Conservation (phyloP, 2,797 vertebrate genomes). For the Centroberyx gerrardi region DNA sequence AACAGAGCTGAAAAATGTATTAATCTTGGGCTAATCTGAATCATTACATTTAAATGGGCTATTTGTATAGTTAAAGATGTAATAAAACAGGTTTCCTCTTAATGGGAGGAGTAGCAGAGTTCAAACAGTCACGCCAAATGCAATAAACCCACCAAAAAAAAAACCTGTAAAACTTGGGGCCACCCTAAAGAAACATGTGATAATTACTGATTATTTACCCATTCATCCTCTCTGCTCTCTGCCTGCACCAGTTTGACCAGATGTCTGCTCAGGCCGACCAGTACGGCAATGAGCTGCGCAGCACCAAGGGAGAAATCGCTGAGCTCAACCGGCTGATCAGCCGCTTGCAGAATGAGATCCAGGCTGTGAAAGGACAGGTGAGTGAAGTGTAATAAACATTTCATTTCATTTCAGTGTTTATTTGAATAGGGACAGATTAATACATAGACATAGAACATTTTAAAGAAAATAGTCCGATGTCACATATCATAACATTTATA, state of each 20-base stretch:
- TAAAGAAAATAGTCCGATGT: no score
- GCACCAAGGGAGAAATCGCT: constrained; percentile 72
- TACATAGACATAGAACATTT: no score
- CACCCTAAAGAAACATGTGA: background rate
- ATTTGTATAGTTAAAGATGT: background rate
- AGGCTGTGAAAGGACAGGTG: constrained; percentile 73
- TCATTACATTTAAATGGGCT: background rate
- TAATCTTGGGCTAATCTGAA: background rate
- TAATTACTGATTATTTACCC: constrained; percentile 4
- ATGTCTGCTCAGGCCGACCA: constrained; percentile 64
- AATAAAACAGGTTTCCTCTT: constrained; percentile 9
- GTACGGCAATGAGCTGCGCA: constrained; percentile 62
- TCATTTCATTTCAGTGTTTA: no score
- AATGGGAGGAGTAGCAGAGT: background rate
- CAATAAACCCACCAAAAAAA: background rate
- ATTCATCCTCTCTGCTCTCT: constrained; percentile 23
- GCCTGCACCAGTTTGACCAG: constrained; percentile 75
- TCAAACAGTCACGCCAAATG: background rate
- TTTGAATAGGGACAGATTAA: no score
- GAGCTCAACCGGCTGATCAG: constrained; percentile 75
- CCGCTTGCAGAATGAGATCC: constrained; percentile 73
- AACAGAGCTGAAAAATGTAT: background rate
- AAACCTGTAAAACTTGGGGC: background rate
- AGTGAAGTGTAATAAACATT: background rate
- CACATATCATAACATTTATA: no score